Evolutionary conservation across 2,113 vertebrate genomes (phyloP).

Genomic region (Brienomyrus brachyistius): DNA sequence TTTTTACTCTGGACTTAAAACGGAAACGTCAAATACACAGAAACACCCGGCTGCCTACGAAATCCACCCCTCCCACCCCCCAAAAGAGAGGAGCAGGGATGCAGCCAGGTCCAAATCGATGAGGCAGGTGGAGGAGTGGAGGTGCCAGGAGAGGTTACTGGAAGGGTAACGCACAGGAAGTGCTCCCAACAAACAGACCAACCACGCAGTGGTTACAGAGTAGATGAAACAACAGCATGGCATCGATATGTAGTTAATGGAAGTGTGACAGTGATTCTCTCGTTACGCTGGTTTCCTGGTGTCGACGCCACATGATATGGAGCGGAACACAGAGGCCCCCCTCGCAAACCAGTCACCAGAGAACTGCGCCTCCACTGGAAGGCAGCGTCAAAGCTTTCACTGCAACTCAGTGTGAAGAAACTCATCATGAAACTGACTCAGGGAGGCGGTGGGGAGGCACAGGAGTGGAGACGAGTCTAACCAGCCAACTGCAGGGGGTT

Average conservation of each 20-base stretch:
- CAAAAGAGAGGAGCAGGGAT: neutral
- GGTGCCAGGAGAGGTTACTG: neutral
- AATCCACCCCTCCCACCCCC: neutral
- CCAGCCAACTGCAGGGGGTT: neutral
- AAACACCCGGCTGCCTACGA: neutral
- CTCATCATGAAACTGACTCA: neutral
- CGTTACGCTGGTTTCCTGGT: neutral
- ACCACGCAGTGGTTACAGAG: neutral
- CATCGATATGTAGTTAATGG: neutral
- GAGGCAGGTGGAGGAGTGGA: neutral
- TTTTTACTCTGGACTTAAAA: conserved; percentile 10
- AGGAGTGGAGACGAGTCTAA: neutral
- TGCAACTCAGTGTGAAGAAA: neutral
- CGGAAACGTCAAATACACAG: neutral
- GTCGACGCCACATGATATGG: neutral
- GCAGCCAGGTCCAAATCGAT: neutral
- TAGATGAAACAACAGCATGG: neutral
- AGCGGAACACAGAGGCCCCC: neutral
- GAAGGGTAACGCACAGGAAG: neutral
- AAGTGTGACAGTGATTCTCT: neutral
- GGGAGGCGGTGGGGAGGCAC: neutral
- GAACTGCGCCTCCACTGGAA: neutral
- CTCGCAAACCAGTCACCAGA: neutral
- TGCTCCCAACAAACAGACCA: neutral
- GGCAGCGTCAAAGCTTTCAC: neutral